A percentile compares a stretch with the other conserved stretches of the same genome.
Evolutionary conservation across 2,888 invertebrate species (phyloP).

Genomic region (Quadroppia sp.): DNA sequence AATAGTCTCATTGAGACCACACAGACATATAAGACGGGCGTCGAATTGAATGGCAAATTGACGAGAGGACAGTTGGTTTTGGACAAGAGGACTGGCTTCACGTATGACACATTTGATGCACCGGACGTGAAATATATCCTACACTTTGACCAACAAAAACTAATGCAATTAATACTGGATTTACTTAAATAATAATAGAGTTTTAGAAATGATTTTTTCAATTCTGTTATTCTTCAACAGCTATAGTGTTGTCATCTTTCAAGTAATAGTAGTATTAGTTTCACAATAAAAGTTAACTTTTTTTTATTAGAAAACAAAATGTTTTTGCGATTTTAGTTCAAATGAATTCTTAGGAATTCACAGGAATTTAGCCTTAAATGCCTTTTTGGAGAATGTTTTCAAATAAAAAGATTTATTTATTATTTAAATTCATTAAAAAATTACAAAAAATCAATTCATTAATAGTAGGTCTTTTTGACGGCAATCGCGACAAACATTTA

Average conservation of each 20-base stretch:
- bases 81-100: neutral
- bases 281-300: no score
- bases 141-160: neutral
- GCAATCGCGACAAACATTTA: slow-evolving; percentile 54
- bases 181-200: neutral
- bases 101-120: neutral
- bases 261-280: no score
- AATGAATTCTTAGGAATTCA: no score
- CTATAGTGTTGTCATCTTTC: no score
- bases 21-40: neutral
- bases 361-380: no score
- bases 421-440: neutral
- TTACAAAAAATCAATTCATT: slow-evolving; percentile 49
- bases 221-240: no score
- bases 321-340: no score
- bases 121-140: neutral
- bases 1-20: slow-evolving; percentile 16
- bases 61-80: slow-evolving; percentile 39
- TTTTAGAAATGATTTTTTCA: no score
- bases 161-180: neutral
- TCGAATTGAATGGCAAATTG: slow-evolving; percentile 36
- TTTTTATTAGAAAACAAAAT: no score
- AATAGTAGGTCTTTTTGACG: slow-evolving; percentile 53
- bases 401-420: no score
- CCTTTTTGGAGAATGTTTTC: no score